A percentile compares a stretch with the other conserved stretches of the same genome.
Conservation (phyloP, 2,113 vertebrate species). For the Notiomystis cincta region DNA sequence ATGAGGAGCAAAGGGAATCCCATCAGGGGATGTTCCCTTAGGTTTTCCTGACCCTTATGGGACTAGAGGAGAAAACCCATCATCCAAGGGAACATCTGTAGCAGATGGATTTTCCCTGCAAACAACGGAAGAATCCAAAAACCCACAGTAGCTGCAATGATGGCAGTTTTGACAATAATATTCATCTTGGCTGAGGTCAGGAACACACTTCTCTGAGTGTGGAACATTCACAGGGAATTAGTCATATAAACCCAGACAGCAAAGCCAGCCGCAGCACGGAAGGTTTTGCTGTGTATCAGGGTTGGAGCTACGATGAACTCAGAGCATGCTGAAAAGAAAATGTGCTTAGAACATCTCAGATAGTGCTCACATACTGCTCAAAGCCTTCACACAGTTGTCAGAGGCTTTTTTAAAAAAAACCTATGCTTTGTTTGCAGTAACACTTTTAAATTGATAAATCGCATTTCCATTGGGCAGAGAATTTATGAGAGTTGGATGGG, state of each 20-base stretch:
- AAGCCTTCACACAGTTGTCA: background rate
- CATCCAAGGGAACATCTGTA: background rate
- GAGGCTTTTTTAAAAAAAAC: background rate
- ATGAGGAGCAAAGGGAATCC: background rate
- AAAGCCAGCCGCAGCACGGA: background rate
- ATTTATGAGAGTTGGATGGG: background rate
- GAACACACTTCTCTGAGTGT: constrained; percentile 17
- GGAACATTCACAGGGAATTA: constrained; percentile 43
- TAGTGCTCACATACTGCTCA: background rate
- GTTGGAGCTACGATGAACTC: background rate
- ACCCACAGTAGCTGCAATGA: constrained; percentile 7
- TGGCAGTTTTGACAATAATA: constrained; percentile 38
- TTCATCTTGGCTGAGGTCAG: constrained; percentile 39
- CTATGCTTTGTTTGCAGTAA: background rate
- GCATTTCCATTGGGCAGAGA: background rate
- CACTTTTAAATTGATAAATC: background rate
- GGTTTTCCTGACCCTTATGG: background rate
- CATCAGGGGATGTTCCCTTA: background rate
- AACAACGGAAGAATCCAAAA: background rate
- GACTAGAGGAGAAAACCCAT: background rate
- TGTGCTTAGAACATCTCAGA: background rate
- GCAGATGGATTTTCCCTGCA: background rate
- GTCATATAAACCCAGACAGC: constrained; percentile 36
- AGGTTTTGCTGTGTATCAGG: background rate
- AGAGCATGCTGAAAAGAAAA: background rate